Conservation (phyloP, 2,797 vertebrate genomes). For the Monodelphis domestica region DNA sequence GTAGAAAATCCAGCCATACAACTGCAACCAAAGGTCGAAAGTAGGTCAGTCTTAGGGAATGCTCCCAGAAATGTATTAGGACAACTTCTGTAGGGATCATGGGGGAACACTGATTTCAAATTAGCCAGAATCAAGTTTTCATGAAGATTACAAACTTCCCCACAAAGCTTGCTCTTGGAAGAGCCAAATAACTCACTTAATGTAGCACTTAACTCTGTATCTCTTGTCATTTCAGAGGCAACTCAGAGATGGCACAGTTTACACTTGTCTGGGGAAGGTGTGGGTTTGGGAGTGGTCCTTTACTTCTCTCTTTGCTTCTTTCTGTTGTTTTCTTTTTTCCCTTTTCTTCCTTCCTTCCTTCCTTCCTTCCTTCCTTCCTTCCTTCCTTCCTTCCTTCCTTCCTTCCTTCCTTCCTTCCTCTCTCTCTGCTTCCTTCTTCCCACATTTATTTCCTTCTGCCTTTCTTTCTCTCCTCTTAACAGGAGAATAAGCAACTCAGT, state of each 20-base stretch:
- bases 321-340: background rate
- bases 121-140: background rate
- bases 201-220: constrained; percentile 32
- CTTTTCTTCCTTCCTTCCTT: background rate
- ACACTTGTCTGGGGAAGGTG: background rate
- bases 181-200: constrained; percentile 36
- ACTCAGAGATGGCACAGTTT: constrained; percentile 20
- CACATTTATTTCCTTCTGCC: background rate
- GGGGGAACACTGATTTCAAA: constrained; percentile 10
- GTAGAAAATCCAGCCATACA: background rate
- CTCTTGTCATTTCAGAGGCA: constrained; percentile 51
- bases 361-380: background rate
- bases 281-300: background rate
- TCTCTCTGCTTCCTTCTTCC: background rate
- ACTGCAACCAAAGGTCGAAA: background rate
- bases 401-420: background rate
- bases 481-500: constrained; percentile 76
- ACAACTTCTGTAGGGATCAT: background rate
- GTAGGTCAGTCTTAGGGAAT: background rate
- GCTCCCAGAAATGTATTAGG: background rate
- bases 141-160: background rate
- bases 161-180: background rate
- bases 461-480: constrained; percentile 19
- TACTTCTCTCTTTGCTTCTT: background rate
- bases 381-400: background rate